These are phyloP conservation scores for Mythimna pallens DNA, from an alignment of 2,888 invertebrate species.

Conservation along the genomic window DNA sequence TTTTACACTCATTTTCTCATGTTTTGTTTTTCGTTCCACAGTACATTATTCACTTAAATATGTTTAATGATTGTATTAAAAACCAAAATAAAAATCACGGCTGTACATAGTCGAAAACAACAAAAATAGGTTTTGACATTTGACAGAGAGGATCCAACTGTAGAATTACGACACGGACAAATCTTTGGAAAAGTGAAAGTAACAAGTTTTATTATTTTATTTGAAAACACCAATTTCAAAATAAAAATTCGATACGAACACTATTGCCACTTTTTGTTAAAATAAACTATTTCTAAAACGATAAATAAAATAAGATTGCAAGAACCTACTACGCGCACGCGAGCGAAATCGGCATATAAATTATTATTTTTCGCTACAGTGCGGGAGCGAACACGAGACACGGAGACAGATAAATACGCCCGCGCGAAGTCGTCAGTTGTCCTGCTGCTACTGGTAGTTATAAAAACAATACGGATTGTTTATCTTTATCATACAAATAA, in stretches of 20 bases:
- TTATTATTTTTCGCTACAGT: constrained; percentile 32
- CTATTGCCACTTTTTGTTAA: constrained; percentile 22
- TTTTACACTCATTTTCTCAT: constrained; percentile 34
- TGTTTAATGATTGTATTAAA: constrained; percentile 12
- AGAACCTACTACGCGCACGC: constrained; percentile 49
- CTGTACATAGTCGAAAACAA: constrained; percentile 54
- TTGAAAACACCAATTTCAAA: background rate
- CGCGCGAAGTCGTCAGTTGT: constrained; percentile 42
- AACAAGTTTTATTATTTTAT: constrained; percentile 25
- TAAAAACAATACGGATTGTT: constrained; percentile 38
- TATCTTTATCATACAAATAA: constrained; percentile 24
- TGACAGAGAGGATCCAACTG: constrained; percentile 54
- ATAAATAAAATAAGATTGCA: constrained; percentile 26
- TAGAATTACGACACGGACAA: constrained; percentile 42
- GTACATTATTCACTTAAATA: constrained; percentile 19
- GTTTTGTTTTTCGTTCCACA: constrained; percentile 23
- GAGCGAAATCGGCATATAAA: constrained; percentile 44
- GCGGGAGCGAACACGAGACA: constrained; percentile 34
- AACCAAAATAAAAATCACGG: constrained; percentile 55
- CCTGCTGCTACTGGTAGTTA: constrained; percentile 30
- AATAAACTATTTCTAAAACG: constrained; percentile 41
- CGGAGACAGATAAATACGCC: constrained; percentile 28
- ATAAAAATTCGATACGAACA: constrained; percentile 27
- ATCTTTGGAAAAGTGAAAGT: constrained; percentile 65
- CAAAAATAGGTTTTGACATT: constrained; percentile 66